phyloP scores from a whole-genome alignment of 1,140 invertebrate genomes.

The Popillia japonica region DNA sequence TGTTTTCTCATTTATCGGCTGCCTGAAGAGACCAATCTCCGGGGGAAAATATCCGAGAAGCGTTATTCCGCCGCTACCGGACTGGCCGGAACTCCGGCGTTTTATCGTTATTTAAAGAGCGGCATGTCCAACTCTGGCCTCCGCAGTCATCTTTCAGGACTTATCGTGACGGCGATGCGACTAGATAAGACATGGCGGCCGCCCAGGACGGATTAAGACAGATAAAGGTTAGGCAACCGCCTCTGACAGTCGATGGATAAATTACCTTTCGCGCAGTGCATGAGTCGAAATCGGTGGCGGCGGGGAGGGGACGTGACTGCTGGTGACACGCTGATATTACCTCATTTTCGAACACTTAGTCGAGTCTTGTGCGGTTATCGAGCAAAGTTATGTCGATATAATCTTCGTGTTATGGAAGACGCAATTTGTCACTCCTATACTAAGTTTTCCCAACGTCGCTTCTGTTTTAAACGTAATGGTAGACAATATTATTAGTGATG shows the following conservation, averaged over 20 bases:
- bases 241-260: constrained; percentile 49
- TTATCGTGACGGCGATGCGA: constrained; percentile 44
- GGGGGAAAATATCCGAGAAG: not conserved
- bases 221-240: constrained; percentile 50
- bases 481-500: no score
- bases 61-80: not conserved
- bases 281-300: not conserved
- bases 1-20: constrained; percentile 28
- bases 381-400: no score
- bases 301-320: not conserved
- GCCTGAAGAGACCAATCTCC: constrained; percentile 3
- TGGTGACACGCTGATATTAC: not conserved
- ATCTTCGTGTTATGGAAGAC: no score
- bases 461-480: no score
- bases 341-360: not conserved
- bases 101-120: constrained; percentile 50
- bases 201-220: constrained; percentile 49
- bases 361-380: not conserved
- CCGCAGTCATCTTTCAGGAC: constrained; percentile 50
- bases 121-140: constrained; percentile 48
- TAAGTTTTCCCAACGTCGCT: no score
- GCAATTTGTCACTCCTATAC: no score
- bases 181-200: constrained; percentile 48
- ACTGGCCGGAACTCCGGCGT: constrained; percentile 31
- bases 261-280: constrained; percentile 39